Evolutionary conservation across 2,797 vertebrate genomes (phyloP).

Genomic region (Sebastes iracundus): DNA sequence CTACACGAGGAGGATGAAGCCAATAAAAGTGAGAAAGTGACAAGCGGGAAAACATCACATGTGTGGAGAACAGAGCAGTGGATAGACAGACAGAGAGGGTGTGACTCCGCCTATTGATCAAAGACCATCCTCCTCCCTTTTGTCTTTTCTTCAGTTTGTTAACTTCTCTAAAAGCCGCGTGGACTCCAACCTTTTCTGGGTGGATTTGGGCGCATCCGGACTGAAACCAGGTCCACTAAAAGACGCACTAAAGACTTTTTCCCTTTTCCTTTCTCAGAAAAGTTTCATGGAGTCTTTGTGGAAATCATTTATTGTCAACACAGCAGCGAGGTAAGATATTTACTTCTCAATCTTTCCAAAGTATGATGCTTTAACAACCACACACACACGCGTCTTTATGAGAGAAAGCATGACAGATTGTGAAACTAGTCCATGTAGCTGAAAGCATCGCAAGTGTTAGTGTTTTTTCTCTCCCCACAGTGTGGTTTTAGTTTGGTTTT

Average conservation of each 20-base stretch:
- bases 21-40: constrained; percentile 45
- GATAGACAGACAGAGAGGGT: constrained; percentile 23
- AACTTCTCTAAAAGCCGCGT: constrained; percentile 67
- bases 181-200: constrained; percentile 24
- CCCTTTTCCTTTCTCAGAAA: background rate
- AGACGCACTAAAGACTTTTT: background rate
- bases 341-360: background rate
- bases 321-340: constrained; percentile 65
- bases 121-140: constrained; percentile 77
- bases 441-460: background rate
- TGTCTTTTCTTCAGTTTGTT: constrained; percentile 73
- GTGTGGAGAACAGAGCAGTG: constrained; percentile 40
- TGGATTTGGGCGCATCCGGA: constrained; percentile 10
- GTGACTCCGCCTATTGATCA: constrained; percentile 81
- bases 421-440: constrained; percentile 8
- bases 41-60: constrained; percentile 46
- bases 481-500: constrained; percentile 24
- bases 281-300: constrained; percentile 64
- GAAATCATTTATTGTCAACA: constrained; percentile 22
- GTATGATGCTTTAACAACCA: background rate
- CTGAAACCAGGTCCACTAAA: background rate
- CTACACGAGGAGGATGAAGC: background rate
- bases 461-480: background rate
- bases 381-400: background rate
- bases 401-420: background rate